Percentiles rank a stretch among this genome's conserved stretches.
These are phyloP conservation scores for Chitala chitala DNA, from an alignment of 2,113 vertebrate genomes.

Conservation along the genomic window DNA sequence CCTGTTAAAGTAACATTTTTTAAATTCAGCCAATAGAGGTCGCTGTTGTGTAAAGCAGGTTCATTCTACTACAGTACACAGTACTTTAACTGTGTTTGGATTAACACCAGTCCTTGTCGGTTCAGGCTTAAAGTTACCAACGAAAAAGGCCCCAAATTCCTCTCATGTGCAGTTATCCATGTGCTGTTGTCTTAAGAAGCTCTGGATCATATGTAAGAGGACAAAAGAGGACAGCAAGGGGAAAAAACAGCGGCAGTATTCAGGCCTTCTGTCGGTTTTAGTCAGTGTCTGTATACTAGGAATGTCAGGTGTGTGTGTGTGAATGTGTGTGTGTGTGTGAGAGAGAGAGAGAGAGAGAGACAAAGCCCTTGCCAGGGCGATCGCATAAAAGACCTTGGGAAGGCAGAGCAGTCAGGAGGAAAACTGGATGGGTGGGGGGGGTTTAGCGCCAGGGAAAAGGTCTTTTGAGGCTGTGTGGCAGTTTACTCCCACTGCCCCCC, in stretches of 20 bases:
- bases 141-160: conserved; percentile 1
- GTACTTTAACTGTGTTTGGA: neutral
- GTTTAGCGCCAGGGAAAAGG: too few species aligned
- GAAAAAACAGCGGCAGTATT: neutral
- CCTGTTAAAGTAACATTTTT: neutral
- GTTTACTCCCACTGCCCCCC: neutral
- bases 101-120: conserved; percentile 1
- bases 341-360: neutral
- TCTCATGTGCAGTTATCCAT: neutral
- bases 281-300: neutral
- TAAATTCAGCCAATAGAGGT: neutral
- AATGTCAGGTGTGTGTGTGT: neutral
- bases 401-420: neutral
- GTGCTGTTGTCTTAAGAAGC: neutral
- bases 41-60: neutral
- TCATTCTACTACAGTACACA: neutral
- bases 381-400: neutral
- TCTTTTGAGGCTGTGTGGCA: neutral
- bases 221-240: neutral
- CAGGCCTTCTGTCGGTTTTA: neutral
- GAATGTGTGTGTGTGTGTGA: neutral
- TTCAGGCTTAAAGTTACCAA: conserved; percentile 1
- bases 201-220: too few species aligned
- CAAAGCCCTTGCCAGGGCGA: neutral
- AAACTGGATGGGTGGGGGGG: too few species aligned